Base-by-base conservation (phyloP, 2,113 vertebrate species). In the Aegotheles bennettii region DNA sequence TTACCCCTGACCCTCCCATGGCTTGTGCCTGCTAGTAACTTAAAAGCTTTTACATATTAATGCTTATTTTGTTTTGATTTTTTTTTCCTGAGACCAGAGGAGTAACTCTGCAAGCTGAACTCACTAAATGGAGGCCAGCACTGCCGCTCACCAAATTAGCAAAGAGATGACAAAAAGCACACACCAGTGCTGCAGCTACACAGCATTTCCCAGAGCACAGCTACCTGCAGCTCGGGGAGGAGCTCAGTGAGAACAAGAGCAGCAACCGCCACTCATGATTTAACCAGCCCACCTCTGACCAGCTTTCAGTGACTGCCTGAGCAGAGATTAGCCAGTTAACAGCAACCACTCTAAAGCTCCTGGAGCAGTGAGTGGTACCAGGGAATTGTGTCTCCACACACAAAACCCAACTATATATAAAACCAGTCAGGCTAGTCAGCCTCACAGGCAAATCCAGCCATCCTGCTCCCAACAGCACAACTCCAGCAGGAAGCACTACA, bases 191-290 rank as follows among this genome's bases (percentile, higher is more conserved):
- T 56, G 57, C 45, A 57, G 45, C 35, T 50, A 21, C 29, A 12
- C 17, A 51, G 48, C 60, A 31, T 45, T 31, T 65, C 36, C 38
- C 3, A 1, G 71, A 50, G 42, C 5, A 1, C 48, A 43, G 29
- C 16, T 6, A 42, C 16, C 35, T 53, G 7, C 0, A 1, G 16
- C 16, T 14, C 42, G 19, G 9, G 13, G 36, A 53, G n/a, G 31
- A 61, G 56, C 40, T 82, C 4, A n/a, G 17, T 31, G 6, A 76
- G 31, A 92, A 65, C 45, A 70, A 31, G 18, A 88, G 42, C 71
- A 90, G 74, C 38, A 45, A 24, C 17, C 25, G 29, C 25, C 3
- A 2, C 23, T 90, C 26, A 8, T 3, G 2, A 77, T 83, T 77
- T 51, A 64, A 63, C 9, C 15, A 21, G 4, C 14, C 17, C 10